Base-by-base conservation (phyloP, 1,140 invertebrate species). In the Aphis gossypii region DNA sequence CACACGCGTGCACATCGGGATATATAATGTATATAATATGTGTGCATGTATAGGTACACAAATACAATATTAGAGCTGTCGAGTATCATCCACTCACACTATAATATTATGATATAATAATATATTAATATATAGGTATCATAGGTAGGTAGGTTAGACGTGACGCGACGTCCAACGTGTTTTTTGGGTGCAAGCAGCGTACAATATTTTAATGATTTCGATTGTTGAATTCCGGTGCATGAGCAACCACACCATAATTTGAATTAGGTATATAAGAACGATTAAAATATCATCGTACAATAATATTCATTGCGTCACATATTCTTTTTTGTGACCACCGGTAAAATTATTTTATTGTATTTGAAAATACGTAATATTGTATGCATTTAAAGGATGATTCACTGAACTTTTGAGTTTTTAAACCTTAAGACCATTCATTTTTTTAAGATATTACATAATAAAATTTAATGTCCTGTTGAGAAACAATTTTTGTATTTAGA, bases 31-130 rank as follows among this genome's bases (percentile, higher is more conserved):
- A 60, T 60, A 30, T 60, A 30, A 14, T 68, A 25, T 14, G 25
- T 11, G 56, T 60, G 9, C 56, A 56, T 25, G 54, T 56, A 60
- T 8, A 35, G 35, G 35, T 35, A 89, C 23, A 89, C 25, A 44
- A 68, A 56, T 41, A 54, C 56, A 41, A 90, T 90, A 90, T 90
- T 25, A 60, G 8, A 20, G 23, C 56, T 68, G 90, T 56, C 89
- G 89, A 35, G 20, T 48, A 21, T n/a, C 83, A 68, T 68, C 30
- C 60, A 68, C 60, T 68, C 60, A n/a, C 30, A 68, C 30, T 30
- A 60, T 25, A 60, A 60, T 60, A 60, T 30, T 60, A 60, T 30
- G 56, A 30, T 68, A 68, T 68, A 68, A 68, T 68, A 68, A 68
- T 68, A 68, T 68, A 68, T 68, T 68, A 30, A 30, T 68, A 68